Conservation (phyloP, 2,113 vertebrate species). For the Australoheros scitulus region DNA sequence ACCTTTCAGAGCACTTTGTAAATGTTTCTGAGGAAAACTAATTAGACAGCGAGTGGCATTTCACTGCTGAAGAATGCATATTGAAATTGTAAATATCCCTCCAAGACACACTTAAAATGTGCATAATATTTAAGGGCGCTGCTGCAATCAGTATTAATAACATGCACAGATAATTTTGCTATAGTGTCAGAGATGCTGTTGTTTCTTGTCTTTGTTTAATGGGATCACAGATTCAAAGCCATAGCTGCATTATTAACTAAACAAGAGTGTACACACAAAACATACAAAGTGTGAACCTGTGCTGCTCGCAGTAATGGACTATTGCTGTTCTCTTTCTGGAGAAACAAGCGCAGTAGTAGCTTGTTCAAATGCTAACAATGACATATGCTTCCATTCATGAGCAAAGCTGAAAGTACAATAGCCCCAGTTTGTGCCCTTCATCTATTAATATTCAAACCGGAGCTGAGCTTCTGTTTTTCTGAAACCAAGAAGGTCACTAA, state of each 20-base stretch:
- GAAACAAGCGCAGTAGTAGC: conserved; percentile 10
- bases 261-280: background rate
- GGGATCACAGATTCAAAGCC: conserved; percentile 35
- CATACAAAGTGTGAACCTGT: background rate
- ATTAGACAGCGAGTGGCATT: conserved; percentile 47
- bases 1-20: conserved; percentile 29
- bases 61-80: background rate
- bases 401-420: background rate
- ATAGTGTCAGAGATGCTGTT: conserved; percentile 9
- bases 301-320: background rate
- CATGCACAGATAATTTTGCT: background rate
- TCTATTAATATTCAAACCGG: background rate
- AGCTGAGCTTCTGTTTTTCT: background rate
- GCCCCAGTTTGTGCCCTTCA: background rate
- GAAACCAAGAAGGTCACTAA: background rate
- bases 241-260: conserved; percentile 19
- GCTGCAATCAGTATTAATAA: conserved; percentile 10
- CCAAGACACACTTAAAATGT: background rate
- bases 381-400: background rate
- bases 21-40: conserved; percentile 35
- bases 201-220: conserved; percentile 38
- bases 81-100: conserved; percentile 26
- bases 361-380: conserved; percentile 11
- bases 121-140: conserved; percentile 1
- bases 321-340: background rate